Conservation (phyloP, 2,113 vertebrate species). For the Damaliscus lunatus region DNA sequence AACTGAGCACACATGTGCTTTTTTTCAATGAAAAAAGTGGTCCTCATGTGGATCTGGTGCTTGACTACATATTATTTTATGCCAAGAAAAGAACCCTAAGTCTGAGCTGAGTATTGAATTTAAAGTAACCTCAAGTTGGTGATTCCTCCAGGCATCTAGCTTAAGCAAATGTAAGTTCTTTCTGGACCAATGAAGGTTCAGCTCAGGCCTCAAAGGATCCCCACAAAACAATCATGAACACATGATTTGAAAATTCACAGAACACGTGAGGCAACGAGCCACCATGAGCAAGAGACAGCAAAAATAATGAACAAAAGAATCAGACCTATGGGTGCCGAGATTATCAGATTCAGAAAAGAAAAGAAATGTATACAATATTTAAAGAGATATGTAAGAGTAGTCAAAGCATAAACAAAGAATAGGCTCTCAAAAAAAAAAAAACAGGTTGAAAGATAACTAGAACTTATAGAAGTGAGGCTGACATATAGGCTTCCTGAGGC, state of each 20-base stretch:
- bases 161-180: neutral
- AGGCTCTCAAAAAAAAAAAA: neutral
- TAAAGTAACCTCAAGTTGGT: neutral
- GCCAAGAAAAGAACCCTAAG: neutral
- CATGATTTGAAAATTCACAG: neutral
- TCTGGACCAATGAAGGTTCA: neutral
- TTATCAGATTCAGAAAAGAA: neutral
- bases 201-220: neutral
- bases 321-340: neutral
- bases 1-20: accelerated
- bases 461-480: neutral
- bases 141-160: neutral
- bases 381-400: neutral
- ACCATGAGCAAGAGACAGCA: neutral
- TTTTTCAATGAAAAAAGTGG: neutral
- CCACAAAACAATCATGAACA: neutral
- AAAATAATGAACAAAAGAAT: neutral
- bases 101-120: neutral
- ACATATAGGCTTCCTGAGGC: neutral
- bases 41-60: neutral
- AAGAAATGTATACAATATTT: neutral
- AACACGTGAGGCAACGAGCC: neutral
- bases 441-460: neutral
- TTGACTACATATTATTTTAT: neutral
- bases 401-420: neutral